Evolutionary conservation across 1,140 invertebrate species (phyloP).

Genomic region (Aphaenogaster floridana): DNA sequence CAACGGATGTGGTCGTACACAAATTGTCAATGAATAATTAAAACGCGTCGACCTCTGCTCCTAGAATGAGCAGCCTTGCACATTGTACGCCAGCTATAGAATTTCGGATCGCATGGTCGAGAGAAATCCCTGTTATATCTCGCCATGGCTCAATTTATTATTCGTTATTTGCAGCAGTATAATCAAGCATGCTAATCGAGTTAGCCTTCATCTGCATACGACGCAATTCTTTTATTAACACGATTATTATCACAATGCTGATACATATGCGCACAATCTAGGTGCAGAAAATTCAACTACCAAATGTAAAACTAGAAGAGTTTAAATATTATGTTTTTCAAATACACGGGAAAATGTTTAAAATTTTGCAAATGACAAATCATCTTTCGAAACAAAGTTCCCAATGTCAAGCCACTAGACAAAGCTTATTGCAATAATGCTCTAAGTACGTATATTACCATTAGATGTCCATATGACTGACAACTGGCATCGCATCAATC

Average conservation of each 20-base stretch:
- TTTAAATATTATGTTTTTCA: not conserved
- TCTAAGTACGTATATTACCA: not conserved
- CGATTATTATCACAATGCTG: constrained; percentile 11
- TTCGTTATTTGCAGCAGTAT: constrained; percentile 37
- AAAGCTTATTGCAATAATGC: not conserved
- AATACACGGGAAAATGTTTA: not conserved
- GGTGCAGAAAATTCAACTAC: not conserved
- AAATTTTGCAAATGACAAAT: not conserved
- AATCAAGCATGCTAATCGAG: constrained; percentile 66
- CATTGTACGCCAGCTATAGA: constrained; percentile 30
- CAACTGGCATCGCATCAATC: not conserved
- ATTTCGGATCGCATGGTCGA: constrained; percentile 40
- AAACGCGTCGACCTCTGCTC: constrained; percentile 6
- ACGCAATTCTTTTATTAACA: constrained; percentile 36
- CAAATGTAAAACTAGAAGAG: not conserved
- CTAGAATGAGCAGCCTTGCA: constrained; percentile 38
- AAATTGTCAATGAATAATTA: constrained; percentile 51
- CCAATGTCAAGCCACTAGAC: not conserved
- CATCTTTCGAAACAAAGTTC: not conserved
- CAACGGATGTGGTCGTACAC: not conserved
- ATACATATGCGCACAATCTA: not conserved
- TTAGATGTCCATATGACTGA: not conserved
- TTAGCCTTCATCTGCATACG: constrained; percentile 45
- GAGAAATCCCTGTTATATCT: constrained; percentile 50
- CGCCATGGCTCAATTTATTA: constrained; percentile 61